A percentile compares a stretch with the other conserved stretches of the same genome.
phyloP scores from a whole-genome alignment of 1,140 invertebrate genomes.

The Ips typographus region DNA sequence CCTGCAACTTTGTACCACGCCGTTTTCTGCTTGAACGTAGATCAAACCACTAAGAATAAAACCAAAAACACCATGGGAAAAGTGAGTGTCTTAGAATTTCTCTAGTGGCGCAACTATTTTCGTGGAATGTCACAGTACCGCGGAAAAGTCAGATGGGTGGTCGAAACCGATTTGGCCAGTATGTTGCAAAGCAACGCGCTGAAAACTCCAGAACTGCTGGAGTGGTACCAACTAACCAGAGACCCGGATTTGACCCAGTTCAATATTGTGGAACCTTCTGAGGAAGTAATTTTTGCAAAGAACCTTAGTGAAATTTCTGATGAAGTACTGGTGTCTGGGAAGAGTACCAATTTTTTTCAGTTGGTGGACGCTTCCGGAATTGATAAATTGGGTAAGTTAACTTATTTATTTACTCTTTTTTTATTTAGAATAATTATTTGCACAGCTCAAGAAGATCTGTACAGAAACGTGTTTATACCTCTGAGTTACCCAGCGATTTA shows the following conservation, averaged over 20 bases:
- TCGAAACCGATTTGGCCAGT: conserved; percentile 38
- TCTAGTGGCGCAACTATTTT: not conserved
- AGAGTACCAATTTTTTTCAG: conserved; percentile 36
- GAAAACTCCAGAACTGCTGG: conserved; percentile 42
- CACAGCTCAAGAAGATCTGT: conserved; percentile 41
- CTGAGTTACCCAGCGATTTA: conserved; percentile 53
- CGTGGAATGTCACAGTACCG: conserved; percentile 37
- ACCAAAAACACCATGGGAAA: conserved; percentile 42
- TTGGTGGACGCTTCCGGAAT: conserved; percentile 41
- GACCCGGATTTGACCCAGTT: conserved; percentile 8
- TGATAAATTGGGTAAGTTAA: conserved; percentile 36
- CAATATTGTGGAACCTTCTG: conserved; percentile 15
- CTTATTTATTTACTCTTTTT: too few species aligned
- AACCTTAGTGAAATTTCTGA: conserved; percentile 43
- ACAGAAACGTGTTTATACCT: conserved; percentile 50
- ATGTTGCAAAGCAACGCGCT: conserved; percentile 35
- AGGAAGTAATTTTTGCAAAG: conserved; percentile 29
- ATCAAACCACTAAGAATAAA: conserved; percentile 37
- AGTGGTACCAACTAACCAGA: conserved; percentile 29
- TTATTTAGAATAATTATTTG: not conserved
- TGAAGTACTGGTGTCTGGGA: conserved; percentile 39
- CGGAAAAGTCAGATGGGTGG: conserved; percentile 44
- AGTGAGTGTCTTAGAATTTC: conserved; percentile 18
- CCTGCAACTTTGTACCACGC: conserved; percentile 32
- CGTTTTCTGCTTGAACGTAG: conserved; percentile 34